Percentiles rank a stretch among this genome's conserved stretches.
Evolutionary conservation across 92 coral and sea anemone genomes (phyloP).

Genomic region (Montipora capitata): DNA sequence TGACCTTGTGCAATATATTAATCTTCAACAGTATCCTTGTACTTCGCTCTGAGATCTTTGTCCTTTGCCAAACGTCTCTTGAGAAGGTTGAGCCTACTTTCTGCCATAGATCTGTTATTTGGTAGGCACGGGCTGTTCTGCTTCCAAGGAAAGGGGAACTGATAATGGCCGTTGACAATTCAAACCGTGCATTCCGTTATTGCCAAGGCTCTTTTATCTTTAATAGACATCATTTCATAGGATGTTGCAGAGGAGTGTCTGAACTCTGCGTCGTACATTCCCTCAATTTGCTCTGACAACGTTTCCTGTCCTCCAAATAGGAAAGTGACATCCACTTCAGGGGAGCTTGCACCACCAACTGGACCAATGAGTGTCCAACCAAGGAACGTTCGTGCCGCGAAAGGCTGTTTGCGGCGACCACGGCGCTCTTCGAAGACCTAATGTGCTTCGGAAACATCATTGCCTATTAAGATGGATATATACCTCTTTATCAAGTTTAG

Average conservation of each 20-base stretch:
- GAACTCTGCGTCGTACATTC: constrained; percentile 50
- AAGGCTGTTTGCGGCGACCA: constrained; percentile 61
- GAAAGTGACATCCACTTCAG: not conserved
- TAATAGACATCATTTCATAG: constrained; percentile 33
- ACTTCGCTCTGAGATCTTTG: not conserved
- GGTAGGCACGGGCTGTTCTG: not conserved
- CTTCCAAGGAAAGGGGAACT: constrained; percentile 54
- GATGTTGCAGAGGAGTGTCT: constrained; percentile 13
- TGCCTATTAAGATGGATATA: constrained; percentile 44
- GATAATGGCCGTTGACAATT: constrained; percentile 32
- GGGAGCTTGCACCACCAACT: not conserved
- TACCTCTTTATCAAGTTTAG: constrained; percentile 41
- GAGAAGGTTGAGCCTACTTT: not conserved
- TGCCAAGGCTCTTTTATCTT: constrained; percentile 59
- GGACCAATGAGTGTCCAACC: constrained; percentile 72
- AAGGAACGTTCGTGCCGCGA: constrained; percentile 38
- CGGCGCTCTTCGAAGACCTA: constrained; percentile 62
- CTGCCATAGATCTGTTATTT: constrained; percentile 27
- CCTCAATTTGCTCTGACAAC: constrained; percentile 23
- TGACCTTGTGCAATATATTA: constrained; percentile 26
- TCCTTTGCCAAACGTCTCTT: constrained; percentile 8
- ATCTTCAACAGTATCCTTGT: constrained; percentile 13
- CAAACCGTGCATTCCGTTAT: constrained; percentile 18
- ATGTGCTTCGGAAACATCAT: constrained; percentile 55
- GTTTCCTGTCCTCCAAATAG: not conserved